Conservation (phyloP, 2,113 vertebrate species). For the Gobio gobio region DNA sequence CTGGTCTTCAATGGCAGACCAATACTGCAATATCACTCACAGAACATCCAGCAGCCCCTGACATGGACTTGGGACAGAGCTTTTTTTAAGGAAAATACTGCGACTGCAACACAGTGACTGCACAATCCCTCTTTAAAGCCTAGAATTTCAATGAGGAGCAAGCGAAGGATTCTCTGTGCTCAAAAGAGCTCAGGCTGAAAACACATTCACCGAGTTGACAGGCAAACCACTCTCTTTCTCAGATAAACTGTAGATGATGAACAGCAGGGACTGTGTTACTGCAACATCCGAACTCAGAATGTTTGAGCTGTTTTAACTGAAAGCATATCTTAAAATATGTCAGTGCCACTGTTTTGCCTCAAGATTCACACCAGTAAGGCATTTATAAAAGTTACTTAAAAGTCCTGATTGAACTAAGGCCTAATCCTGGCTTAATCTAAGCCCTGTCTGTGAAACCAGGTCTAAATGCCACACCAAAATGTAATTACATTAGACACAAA, state of each 20-base stretch:
- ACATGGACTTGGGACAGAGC: background rate
- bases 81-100: slow-evolving; percentile 64
- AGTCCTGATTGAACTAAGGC: no score
- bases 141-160: slow-evolving; percentile 77
- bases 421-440: no score
- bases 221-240: slow-evolving; percentile 23
- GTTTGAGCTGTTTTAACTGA: no score
- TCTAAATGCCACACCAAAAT: no score
- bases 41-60: background rate
- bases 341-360: no score
- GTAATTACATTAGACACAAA: no score
- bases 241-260: background rate
- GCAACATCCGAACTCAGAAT: background rate
- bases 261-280: background rate
- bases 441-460: no score
- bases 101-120: slow-evolving; percentile 68
- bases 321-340: no score
- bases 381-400: no score
- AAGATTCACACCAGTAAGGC: no score
- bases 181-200: slow-evolving; percentile 71
- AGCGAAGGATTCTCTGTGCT: slow-evolving; percentile 77
- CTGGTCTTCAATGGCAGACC: background rate
- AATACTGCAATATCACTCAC: background rate
- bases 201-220: slow-evolving; percentile 68
- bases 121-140: slow-evolving; percentile 69